Conservation (phyloP, 2,113 vertebrate species). For the Heterotilapia buettikoferi region DNA sequence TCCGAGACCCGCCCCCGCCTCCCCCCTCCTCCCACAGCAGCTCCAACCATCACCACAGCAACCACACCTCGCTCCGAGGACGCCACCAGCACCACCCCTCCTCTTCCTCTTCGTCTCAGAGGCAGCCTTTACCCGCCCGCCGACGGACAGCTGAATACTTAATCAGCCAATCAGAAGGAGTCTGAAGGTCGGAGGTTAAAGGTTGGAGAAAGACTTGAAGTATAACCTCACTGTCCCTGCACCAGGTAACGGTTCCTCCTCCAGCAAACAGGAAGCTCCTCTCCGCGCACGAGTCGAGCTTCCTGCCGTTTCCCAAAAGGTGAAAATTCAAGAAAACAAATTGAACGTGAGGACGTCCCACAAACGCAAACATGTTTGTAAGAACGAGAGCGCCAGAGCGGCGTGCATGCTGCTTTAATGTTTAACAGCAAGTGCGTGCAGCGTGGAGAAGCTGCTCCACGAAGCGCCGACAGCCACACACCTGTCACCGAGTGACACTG, state of each 20-base stretch:
- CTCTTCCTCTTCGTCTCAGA: background rate
- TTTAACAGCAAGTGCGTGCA: background rate
- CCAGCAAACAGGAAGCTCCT: background rate
- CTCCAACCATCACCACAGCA: constrained; percentile 68
- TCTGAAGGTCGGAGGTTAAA: constrained; percentile 28
- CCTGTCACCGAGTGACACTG: background rate
- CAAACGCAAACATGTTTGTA: background rate
- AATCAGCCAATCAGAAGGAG: constrained; percentile 65
- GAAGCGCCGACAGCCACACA: background rate
- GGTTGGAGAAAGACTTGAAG: background rate
- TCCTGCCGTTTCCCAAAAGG: background rate
- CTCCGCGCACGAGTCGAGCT: background rate
- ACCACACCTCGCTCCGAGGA: constrained; percentile 70
- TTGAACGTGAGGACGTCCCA: background rate
- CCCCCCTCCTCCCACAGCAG: constrained; percentile 27
- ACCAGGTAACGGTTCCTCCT: background rate
- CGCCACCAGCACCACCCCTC: constrained; percentile 47
- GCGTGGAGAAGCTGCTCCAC: fast-evolving
- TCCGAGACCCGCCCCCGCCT: constrained; percentile 63
- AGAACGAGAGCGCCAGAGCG: background rate
- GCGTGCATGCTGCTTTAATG: background rate
- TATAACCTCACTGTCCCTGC: background rate
- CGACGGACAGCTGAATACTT: constrained; percentile 41
- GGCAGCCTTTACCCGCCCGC: constrained; percentile 35
- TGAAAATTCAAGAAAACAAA: background rate